phyloP scores from a whole-genome alignment of 2,797 vertebrate genomes.

The Trematomus bernacchii region DNA sequence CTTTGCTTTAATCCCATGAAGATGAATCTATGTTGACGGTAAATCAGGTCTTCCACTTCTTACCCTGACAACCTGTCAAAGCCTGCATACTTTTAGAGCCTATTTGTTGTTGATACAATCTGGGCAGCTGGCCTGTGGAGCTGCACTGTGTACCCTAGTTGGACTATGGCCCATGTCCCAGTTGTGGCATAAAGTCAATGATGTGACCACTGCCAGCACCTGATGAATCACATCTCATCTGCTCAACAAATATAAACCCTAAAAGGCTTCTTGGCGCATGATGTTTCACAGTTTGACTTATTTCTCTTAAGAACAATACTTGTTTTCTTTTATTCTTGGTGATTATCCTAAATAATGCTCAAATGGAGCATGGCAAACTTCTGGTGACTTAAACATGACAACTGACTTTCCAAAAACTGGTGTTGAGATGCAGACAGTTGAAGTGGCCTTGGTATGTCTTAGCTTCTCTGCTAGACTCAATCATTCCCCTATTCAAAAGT shows the following conservation, averaged over 20 bases:
- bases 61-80: slow-evolving; percentile 9
- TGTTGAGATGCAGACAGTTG: slow-evolving; percentile 5
- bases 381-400: neutral
- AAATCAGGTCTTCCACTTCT: neutral
- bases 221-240: slow-evolving; percentile 18
- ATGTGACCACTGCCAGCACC: slow-evolving; percentile 26
- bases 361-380: neutral
- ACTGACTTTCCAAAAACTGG: neutral
- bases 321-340: slow-evolving; percentile 3
- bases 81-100: neutral
- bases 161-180: slow-evolving; percentile 14
- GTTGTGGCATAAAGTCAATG: slow-evolving; percentile 26
- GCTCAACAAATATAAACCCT: neutral
- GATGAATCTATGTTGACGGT: neutral
- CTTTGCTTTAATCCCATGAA: neutral
- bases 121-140: slow-evolving; percentile 30
- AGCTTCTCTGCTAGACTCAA: slow-evolving; percentile 16
- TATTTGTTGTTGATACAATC: slow-evolving; percentile 10
- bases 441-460: neutral
- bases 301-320: neutral
- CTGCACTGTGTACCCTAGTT: slow-evolving; percentile 29
- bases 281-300: neutral
- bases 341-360: neutral
- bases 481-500: slow-evolving; percentile 27
- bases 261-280: neutral